A percentile compares a stretch with the other conserved stretches of the same genome.
Conservation (phyloP, 2,888 invertebrate genomes). For the Margaritifera margaritifera region DNA sequence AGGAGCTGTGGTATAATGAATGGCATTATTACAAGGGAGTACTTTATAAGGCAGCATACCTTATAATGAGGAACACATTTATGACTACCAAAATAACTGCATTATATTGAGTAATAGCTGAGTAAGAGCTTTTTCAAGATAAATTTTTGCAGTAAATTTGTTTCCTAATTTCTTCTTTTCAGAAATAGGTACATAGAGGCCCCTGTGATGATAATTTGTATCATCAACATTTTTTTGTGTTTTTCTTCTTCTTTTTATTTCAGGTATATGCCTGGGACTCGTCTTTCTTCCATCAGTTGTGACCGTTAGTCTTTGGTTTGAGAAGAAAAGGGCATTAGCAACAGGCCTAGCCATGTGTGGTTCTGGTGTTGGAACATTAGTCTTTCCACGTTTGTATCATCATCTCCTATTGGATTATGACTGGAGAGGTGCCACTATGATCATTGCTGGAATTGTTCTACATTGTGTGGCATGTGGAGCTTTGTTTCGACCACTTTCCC, state of each 20-base stretch:
- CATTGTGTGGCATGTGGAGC: constrained; percentile 85
- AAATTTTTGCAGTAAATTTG: no score
- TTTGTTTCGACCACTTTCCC: constrained; percentile 86
- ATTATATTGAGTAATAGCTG: no score
- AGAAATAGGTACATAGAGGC: not conserved
- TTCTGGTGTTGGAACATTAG: constrained; percentile 92
- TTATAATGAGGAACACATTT: no score
- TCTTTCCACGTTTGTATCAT: constrained; percentile 82
- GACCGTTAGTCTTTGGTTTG: constrained; percentile 96
- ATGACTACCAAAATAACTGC: no score
- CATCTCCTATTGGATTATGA: constrained; percentile 51
- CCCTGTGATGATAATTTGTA: not conserved
- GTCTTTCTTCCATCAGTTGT: constrained; percentile 96
- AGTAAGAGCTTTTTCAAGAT: no score
- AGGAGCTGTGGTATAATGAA: no score
- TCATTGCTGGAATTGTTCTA: constrained; percentile 87
- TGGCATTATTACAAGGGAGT: no score
- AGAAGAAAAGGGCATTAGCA: constrained; percentile 93
- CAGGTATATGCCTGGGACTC: constrained; percentile 87
- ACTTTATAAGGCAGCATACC: no score
- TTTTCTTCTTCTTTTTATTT: constrained; percentile 15
- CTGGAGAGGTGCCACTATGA: constrained; percentile 85
- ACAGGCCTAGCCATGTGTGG: constrained; percentile 97
- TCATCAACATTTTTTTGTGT: not conserved
- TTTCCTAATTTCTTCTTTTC: no score